Base-by-base conservation (phyloP, 2,113 vertebrate genomes). In the Gobio gobio region DNA sequence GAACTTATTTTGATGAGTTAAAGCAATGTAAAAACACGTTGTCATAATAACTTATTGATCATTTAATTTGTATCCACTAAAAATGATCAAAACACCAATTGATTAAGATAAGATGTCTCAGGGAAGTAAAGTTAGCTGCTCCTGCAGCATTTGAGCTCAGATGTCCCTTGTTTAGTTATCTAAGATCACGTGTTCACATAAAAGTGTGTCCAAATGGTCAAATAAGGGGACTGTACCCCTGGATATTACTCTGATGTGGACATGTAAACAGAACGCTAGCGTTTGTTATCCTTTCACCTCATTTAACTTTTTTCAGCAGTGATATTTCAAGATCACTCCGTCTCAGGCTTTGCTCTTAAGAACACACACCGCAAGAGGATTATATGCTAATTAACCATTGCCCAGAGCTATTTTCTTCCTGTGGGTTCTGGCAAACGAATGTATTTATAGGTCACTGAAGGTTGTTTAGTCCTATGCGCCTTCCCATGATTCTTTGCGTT, bases 381-480 rank as follows among this genome's bases (percentile, higher is more conserved):
- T 88, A 81, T n/a, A 81, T n/a, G 58, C 59, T 89, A 87, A 81
- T 83, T 85, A 83, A 75, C 64, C 80, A 63, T 77, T 10, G 26
- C 77, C 64, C 73, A 73, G 26, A 78, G 80, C 83, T 84, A 73
- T 85, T 85, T 88, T 70, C 78, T 78, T 40, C 83, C 36, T 78
- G 83, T 59, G 36, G 45, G 59, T 9, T 56, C 73, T 43, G 75
- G 45, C 66, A 70, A 29, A 56, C 20, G 3, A 40, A 73, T 61
- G 58, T 82, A 82, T 84, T 86, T 86, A 61, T 61, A 86, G 73
- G 54, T 59, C 79, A 78, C 54, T 83, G 76, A 82, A 83, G 78
- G 70, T 82, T 83, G 83, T 63, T n/a, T 68, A 77, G 64, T 70
- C 68, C 26, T 10, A 6, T 22, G 43, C 16, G 36, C 49, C 45